Percentiles rank a stretch among this genome's conserved stretches.
Evolutionary conservation across 1,140 invertebrate species (phyloP).

Genomic region (Coptotermes formosanus): DNA sequence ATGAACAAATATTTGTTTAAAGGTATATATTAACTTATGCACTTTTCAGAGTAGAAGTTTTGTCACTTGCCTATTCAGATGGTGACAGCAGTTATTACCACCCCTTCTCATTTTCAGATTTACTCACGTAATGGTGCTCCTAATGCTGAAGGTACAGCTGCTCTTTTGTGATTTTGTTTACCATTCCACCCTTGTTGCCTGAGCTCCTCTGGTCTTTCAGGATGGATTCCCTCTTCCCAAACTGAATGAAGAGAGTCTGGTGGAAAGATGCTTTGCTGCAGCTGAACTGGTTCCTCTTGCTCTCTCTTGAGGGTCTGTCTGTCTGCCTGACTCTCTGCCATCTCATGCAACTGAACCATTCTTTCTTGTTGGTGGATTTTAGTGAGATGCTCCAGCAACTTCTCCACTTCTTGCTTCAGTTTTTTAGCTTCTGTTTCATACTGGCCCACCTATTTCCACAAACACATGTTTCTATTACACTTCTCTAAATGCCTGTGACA

Average conservation of each 20-base stretch:
- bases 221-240: neutral
- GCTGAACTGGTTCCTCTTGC: neutral
- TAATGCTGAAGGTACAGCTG: too few species aligned
- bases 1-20: too few species aligned
- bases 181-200: neutral
- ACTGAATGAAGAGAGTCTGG: neutral
- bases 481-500: too few species aligned
- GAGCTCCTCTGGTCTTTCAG: neutral
- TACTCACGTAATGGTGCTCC: too few species aligned
- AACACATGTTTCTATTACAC: too few species aligned
- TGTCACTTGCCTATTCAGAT: too few species aligned
- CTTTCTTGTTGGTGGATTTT: neutral
- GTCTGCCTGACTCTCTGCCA: conserved; percentile 6
- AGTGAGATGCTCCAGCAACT: conserved; percentile 27
- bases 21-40: too few species aligned
- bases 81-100: too few species aligned
- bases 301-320: neutral
- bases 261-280: neutral
- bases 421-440: conserved; percentile 35
- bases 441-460: conserved; percentile 21
- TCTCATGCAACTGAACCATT: neutral
- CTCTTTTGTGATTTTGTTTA: too few species aligned
- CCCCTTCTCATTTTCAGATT: too few species aligned
- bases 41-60: too few species aligned
- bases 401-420: conserved; percentile 34